Percentiles rank a stretch among this genome's conserved stretches.
These are phyloP conservation scores for Drosophila incognita DNA, from an alignment of 2,888 invertebrate species.

Conservation along the genomic window DNA sequence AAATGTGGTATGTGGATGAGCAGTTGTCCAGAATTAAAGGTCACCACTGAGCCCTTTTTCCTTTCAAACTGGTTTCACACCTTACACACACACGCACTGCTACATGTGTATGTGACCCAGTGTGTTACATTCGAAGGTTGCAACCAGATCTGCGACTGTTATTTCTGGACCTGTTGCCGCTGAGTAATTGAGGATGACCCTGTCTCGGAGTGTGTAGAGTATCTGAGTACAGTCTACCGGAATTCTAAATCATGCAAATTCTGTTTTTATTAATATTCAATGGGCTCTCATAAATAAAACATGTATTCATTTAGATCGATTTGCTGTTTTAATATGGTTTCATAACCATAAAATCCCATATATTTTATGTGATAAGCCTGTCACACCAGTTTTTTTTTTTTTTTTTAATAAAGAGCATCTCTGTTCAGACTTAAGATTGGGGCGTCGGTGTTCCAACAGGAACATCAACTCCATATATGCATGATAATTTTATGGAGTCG, in stretches of 20 bases:
- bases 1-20: slow-evolving; percentile 29
- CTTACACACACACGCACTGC: neutral
- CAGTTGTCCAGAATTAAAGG: slow-evolving; percentile 33
- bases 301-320: slow-evolving; percentile 52
- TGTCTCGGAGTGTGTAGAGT: neutral
- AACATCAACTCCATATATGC: slow-evolving; percentile 37
- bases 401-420: slow-evolving; percentile 55
- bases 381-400: neutral
- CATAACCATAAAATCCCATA: slow-evolving; percentile 59
- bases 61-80: slow-evolving; percentile 53
- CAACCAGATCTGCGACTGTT: slow-evolving; percentile 7
- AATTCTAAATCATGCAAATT: slow-evolving; percentile 57
- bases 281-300: slow-evolving; percentile 66
- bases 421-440: slow-evolving; percentile 48
- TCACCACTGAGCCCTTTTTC: slow-evolving; percentile 51
- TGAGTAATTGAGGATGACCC: slow-evolving; percentile 37
- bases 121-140: slow-evolving; percentile 41
- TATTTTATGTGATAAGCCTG: slow-evolving; percentile 46
- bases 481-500: slow-evolving; percentile 23
- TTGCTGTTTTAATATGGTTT: slow-evolving; percentile 35
- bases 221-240: slow-evolving; percentile 21
- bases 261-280: slow-evolving; percentile 6
- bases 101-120: slow-evolving; percentile 33
- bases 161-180: slow-evolving; percentile 20
- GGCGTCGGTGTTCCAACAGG: slow-evolving; percentile 26